Conservation (phyloP, 2,888 invertebrate genomes). For the Eucera pruinosa region DNA sequence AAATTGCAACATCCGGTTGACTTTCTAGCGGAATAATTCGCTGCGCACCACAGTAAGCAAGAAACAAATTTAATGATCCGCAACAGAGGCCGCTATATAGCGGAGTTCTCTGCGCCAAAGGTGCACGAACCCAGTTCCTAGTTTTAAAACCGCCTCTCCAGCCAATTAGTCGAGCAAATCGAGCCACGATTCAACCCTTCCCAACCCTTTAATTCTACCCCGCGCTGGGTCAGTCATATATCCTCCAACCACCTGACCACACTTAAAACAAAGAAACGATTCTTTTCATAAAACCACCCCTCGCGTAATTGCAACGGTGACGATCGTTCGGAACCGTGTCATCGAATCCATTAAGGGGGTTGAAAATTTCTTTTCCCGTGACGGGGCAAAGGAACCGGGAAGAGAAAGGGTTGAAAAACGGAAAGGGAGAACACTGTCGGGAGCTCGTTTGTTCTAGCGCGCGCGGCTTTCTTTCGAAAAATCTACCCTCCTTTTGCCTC, state of each 20-base stretch:
- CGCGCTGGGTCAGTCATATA: neutral
- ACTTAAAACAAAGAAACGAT: neutral
- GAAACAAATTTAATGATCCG: slow-evolving; percentile 13
- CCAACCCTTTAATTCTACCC: neutral
- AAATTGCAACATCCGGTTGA: neutral
- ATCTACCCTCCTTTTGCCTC: slow-evolving; percentile 31
- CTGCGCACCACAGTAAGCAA: neutral
- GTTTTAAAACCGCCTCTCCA: slow-evolving; percentile 1
- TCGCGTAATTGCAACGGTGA: neutral
- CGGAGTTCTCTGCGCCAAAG: neutral
- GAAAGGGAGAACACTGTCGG: slow-evolving; percentile 23
- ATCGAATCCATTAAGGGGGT: slow-evolving; percentile 5
- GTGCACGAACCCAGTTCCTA: too few relatives aligned
- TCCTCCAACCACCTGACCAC: neutral
- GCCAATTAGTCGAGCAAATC: slow-evolving; percentile 19
- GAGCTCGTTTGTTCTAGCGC: slow-evolving; percentile 48
- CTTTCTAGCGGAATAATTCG: neutral
- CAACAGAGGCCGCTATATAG: neutral
- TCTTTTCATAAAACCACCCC: neutral
- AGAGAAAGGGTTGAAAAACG: slow-evolving; percentile 17
- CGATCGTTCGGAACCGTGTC: neutral
- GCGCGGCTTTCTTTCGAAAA: slow-evolving; percentile 49
- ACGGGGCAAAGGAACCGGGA: neutral
- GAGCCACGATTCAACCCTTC: neutral
- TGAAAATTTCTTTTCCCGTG: slow-evolving; percentile 19